Percentiles rank a stretch among this genome's conserved stretches.
phyloP scores from a whole-genome alignment of 2,113 vertebrate genomes.

The Thamnophis sirtalis region DNA sequence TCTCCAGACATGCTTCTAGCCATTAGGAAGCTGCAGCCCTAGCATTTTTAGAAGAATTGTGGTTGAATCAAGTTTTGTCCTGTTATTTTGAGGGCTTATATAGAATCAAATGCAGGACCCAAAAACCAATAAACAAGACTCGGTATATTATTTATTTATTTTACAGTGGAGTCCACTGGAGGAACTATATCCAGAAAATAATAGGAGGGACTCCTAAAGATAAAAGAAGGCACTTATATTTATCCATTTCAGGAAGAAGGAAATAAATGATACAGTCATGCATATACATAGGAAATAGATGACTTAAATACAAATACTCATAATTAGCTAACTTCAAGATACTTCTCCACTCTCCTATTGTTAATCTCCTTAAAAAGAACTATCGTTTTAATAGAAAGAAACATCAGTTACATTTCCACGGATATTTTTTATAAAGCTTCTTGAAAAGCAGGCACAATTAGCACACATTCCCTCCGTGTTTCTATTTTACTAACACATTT shows the following conservation, averaged over 20 bases:
- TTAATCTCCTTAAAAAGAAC: not conserved
- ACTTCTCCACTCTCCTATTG: not conserved
- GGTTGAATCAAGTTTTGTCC: not conserved
- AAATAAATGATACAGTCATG: not conserved
- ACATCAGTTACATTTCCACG: not conserved
- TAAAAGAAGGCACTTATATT: not conserved
- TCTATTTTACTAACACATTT: not conserved
- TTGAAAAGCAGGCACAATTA: not conserved
- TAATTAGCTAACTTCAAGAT: not conserved
- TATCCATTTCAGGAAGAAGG: not conserved
- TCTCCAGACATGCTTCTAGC: not conserved
- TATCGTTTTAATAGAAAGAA: not conserved
- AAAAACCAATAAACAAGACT: not conserved
- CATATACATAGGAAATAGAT: not conserved
- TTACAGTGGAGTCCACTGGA: not conserved
- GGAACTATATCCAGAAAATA: not conserved
- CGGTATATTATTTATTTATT: not conserved
- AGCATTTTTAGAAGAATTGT: not conserved
- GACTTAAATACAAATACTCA: not conserved
- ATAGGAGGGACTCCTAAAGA: not conserved
- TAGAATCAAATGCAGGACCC: not conserved
- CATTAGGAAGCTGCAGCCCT: not conserved
- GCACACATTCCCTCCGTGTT: not conserved
- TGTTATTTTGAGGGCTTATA: not conserved
- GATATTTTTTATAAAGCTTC: not conserved